Evolutionary conservation across 2,113 vertebrate genomes (phyloP), one percentile per base, ranked within the genome.

Genomic region (Cephalopterus ornatus): DNA sequence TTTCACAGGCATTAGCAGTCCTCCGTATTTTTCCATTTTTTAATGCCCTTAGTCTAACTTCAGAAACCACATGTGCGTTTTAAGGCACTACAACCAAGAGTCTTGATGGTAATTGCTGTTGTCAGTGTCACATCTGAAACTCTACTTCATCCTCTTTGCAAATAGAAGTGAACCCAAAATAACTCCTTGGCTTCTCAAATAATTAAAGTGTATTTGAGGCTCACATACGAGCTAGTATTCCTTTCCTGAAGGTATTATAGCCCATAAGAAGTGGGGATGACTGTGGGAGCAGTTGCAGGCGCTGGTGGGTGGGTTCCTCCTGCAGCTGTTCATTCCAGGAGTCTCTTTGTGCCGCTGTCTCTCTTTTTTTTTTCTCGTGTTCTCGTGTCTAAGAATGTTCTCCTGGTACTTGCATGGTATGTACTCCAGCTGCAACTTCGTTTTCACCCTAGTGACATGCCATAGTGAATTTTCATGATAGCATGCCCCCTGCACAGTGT

Each of bases 281-380:
- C 14, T 67, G 59, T 49, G 20, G 13, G 63, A 92, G 93, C 96
- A 94, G 82, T 94, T 94, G 93, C 85, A 93, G 89, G 65, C 73
- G 0, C 46, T 78, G 61, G 46, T 90, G 94, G 91, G 77, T 89
- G 88, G n/a, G 86, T 95, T 94, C 53, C 30, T 84, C 53, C 59
- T 73, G 92, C 97, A 97, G 96, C 97, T 97, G 96, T 95, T 96
- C 97, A 97, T 97, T 97, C 97, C 95, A 32, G 59, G 94, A 93
- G 58, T 61, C 80, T 95, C 88, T 14, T 89, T 96, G 77, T 96
- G 88, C 94, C 83, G n/a, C 55, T 92, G 41, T 77, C 84, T 92
- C 72, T 75, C 50, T 73, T n/a, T n/a, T n/a, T n/a, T n/a, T n/a
- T n/a, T n/a, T 42, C 41, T 41, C 7, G 0, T 95, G 72, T 92